Evolutionary conservation across 1,140 invertebrate genomes (phyloP).

Genomic region (Sitophilus oryzae): DNA sequence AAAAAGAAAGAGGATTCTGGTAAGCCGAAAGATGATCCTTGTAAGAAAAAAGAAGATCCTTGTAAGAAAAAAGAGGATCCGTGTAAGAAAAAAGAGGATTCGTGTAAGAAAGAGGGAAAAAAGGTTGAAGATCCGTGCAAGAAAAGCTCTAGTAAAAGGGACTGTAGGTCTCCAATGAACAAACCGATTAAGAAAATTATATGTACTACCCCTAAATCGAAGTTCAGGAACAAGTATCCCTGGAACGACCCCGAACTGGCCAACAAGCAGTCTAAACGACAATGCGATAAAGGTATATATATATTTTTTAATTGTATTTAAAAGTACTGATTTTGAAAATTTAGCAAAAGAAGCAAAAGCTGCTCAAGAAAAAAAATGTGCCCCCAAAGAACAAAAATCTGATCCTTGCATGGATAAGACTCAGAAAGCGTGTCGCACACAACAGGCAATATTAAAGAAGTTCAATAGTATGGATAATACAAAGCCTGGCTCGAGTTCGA

Average conservation of each 20-base stretch:
- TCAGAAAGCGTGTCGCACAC: no score
- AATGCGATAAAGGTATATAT: no score
- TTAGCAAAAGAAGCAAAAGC: background rate
- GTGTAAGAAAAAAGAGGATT: conserved; percentile 18
- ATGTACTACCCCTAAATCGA: no score
- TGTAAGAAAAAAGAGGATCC: conserved; percentile 20
- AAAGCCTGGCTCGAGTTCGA: no score
- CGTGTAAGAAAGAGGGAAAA: conserved; percentile 12
- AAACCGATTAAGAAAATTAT: no score
- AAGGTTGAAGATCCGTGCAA: background rate
- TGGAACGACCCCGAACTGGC: no score
- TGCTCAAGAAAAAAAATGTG: background rate
- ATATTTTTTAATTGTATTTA: no score
- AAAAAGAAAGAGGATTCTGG: background rate
- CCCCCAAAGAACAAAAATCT: background rate
- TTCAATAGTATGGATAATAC: no score
- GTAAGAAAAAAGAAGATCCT: conserved; percentile 16
- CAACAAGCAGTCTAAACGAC: no score
- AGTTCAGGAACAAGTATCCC: no score
- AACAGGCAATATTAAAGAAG: no score
- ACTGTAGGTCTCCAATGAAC: conserved; percentile 4
- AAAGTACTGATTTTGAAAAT: no score
- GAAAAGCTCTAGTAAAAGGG: background rate
- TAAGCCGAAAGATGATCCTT: background rate
- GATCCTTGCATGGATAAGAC: conserved; percentile 13